Conservation (phyloP, 2,888 invertebrate species). For the Eurytoma adleriae region DNA sequence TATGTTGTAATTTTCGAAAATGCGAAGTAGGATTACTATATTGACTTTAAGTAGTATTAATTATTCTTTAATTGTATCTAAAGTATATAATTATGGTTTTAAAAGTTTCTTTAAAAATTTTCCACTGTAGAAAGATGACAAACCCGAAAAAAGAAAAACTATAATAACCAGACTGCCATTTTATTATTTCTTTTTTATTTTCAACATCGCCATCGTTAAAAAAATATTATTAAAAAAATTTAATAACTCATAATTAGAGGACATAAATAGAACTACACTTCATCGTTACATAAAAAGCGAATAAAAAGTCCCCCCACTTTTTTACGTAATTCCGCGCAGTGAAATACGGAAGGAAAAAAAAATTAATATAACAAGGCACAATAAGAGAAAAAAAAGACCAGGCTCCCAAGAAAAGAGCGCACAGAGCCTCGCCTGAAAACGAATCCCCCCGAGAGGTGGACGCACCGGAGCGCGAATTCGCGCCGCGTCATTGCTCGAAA, state of each 20-base stretch:
- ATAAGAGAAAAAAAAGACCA: background rate
- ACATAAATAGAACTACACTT: too few relatives aligned
- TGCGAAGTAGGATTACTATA: too few relatives aligned
- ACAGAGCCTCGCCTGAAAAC: background rate
- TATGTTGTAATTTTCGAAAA: too few relatives aligned
- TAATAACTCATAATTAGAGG: too few relatives aligned
- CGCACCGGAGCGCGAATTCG: constrained; percentile 17
- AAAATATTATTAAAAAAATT: too few relatives aligned
- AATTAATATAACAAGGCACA: background rate
- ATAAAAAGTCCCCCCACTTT: background rate
- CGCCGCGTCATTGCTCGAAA: constrained; percentile 19
- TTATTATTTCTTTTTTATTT: background rate
- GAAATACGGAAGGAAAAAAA: background rate
- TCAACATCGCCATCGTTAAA: background rate
- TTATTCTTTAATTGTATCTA: too few relatives aligned
- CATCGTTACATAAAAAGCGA: background rate
- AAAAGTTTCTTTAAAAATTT: background rate
- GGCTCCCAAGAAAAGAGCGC: background rate
- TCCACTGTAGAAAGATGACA: background rate
- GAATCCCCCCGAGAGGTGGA: constrained; percentile 30
- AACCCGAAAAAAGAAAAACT: background rate
- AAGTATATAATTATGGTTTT: too few relatives aligned
- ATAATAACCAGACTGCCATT: too few relatives aligned
- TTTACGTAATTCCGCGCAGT: background rate
- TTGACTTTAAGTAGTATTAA: too few relatives aligned